Evolutionary conservation across 1,140 invertebrate genomes (phyloP), one percentile per base, ranked within the genome.

Genomic region (Euglossa dilemma): DNA sequence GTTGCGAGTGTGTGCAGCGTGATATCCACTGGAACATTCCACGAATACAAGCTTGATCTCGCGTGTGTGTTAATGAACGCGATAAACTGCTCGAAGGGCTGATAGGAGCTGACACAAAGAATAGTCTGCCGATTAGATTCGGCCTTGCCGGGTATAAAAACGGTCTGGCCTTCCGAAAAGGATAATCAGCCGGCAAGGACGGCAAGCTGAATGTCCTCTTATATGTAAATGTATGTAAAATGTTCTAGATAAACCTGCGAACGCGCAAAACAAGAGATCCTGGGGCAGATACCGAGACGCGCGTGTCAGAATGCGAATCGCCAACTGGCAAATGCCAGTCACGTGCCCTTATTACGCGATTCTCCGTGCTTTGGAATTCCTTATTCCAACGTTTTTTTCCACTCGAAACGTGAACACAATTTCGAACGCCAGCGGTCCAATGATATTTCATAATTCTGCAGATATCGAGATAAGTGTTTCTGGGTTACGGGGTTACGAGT

Each of bases 111-210:
- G 47, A n/a, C 20, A 25, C 50, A 47, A 69, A 66, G 36, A 36
- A 57, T 45, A 43, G 36, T 14, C 23, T 9, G 6, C 14, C 72
- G 73, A 82, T 75, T 75, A 82, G 73, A 50, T 50, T 25, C 28
- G 52, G 9, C 73, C 52, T 77, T 67, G 52, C 0, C 28, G 66
- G 14, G 2, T 23, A 20, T 5, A 81, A 43, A 67, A 80, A 64
- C 63, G 43, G 77, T 11, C 18, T 43, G 82, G 56, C 79, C 82
- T 87, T 87, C 54, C 86, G 54, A 82, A 87, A 87, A 88, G 86
- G 70, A 88, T 87, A 87, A 88, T 88, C 57, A 63, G 54, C 28
- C 50, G n/a, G 14, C 87, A 88, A 88, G 87, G 87, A 81, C 86
- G 50, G 16, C 50, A 50, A 12, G 12, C 43, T 50, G 77, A 71